Conservation (phyloP, 2,113 vertebrate species). For the Sceloporus undulatus region DNA sequence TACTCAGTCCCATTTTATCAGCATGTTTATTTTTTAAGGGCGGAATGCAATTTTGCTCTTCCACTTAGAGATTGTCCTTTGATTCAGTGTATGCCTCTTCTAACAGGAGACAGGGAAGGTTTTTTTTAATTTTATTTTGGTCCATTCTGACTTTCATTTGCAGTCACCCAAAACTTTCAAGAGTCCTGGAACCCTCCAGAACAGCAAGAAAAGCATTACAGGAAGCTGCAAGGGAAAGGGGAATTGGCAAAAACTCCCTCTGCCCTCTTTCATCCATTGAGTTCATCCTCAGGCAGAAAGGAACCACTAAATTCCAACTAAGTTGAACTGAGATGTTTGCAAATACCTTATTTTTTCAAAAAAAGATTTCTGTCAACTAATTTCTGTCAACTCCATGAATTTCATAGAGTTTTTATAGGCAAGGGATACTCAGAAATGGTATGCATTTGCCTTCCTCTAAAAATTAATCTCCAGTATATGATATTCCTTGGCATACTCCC, state of each 20-base stretch:
- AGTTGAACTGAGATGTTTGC: not conserved
- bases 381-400: too few species aligned
- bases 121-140: not conserved
- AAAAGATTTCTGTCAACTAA: not conserved
- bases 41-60: not conserved
- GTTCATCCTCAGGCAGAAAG: not conserved
- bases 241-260: not conserved
- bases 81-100: not conserved
- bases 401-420: too few species aligned
- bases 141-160: not conserved
- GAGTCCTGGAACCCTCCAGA: not conserved
- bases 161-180: not conserved
- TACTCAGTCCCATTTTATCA: not conserved
- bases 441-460: too few species aligned
- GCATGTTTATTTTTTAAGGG: not conserved
- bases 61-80: not conserved
- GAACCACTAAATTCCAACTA: not conserved
- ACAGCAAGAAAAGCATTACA: not conserved
- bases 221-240: not conserved
- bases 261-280: not conserved
- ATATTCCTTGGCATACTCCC: too few species aligned
- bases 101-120: not conserved
- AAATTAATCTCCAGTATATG: too few species aligned
- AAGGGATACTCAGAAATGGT: too few species aligned
- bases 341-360: not conserved